Conservation (phyloP, 1,140 invertebrate genomes). For the Drosophila lacertosa region DNA sequence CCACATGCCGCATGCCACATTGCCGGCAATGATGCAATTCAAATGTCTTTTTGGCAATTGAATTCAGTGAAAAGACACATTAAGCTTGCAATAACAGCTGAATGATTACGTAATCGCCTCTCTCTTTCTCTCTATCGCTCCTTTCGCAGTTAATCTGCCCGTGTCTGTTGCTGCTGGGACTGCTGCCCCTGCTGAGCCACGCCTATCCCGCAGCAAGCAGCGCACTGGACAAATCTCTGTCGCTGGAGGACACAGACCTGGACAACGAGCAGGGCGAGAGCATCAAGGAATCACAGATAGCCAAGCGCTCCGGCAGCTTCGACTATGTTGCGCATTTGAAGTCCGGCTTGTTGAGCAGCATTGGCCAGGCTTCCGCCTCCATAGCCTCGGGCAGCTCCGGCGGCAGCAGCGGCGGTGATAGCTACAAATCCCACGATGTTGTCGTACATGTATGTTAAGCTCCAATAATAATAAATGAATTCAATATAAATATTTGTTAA, state of each 20-base stretch:
- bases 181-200: slow-evolving; percentile 65
- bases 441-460: slow-evolving; percentile 81
- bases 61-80: slow-evolving; percentile 26
- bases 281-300: slow-evolving; percentile 72
- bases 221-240: slow-evolving; percentile 67
- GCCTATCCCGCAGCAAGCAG: slow-evolving; percentile 54
- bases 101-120: slow-evolving; percentile 31
- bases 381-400: slow-evolving; percentile 86
- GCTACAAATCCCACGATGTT: slow-evolving; percentile 83
- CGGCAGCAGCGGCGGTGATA: slow-evolving; percentile 84
- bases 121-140: background rate
- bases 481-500: background rate
- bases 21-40: slow-evolving; percentile 37
- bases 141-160: slow-evolving; percentile 39
- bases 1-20: slow-evolving; percentile 5
- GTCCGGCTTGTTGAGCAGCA: slow-evolving; percentile 85
- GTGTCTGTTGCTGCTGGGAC: slow-evolving; percentile 47
- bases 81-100: slow-evolving; percentile 2
- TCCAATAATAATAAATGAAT: background rate
- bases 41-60: slow-evolving; percentile 29
- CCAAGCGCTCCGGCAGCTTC: slow-evolving; percentile 84
- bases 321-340: slow-evolving; percentile 84
- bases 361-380: slow-evolving; percentile 85
- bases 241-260: slow-evolving; percentile 72
- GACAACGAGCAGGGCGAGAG: slow-evolving; percentile 78